Evolutionary conservation across 2,797 vertebrate genomes (phyloP).

Genomic region (Xenopus petersii): DNA sequence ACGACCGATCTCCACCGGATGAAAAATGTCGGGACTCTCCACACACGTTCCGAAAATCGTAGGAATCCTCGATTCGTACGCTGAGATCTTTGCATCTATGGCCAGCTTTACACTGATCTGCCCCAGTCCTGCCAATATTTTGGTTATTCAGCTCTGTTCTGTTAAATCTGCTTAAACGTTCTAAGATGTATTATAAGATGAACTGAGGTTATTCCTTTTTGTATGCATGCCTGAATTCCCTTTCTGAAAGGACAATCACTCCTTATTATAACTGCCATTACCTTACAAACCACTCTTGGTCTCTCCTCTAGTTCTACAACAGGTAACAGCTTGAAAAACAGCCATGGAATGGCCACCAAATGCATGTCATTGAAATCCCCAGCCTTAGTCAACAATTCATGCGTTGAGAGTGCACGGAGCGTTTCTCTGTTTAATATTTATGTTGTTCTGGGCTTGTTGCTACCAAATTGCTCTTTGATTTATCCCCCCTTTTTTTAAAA

Average conservation of each 20-base stretch:
- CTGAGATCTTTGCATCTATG: too few relatives aligned
- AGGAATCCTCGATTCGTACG: too few relatives aligned
- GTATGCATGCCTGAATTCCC: conserved; percentile 5
- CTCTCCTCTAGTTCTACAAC: conserved; percentile 7
- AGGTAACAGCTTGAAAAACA: conserved; percentile 36
- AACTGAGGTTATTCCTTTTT: conserved; percentile 1
- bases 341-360: conserved; percentile 27
- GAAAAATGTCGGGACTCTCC: too few relatives aligned
- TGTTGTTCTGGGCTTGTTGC: conserved; percentile 33
- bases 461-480: conserved; percentile 36
- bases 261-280: conserved; percentile 7
- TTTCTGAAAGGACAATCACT: neutral
- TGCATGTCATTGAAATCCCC: conserved; percentile 31
- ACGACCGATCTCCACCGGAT: too few relatives aligned
- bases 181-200: too few relatives aligned
- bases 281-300: conserved; percentile 8
- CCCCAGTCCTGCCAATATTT: too few relatives aligned
- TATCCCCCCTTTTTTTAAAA: conserved; percentile 12
- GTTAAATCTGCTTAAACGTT: too few relatives aligned
- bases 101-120: too few relatives aligned
- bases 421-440: conserved; percentile 36
- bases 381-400: conserved; percentile 30
- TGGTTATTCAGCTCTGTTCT: too few relatives aligned
- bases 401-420: conserved; percentile 16
- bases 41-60: too few relatives aligned